Conservation (phyloP, 1,140 invertebrate genomes). For the Aradophagus sp. region DNA sequence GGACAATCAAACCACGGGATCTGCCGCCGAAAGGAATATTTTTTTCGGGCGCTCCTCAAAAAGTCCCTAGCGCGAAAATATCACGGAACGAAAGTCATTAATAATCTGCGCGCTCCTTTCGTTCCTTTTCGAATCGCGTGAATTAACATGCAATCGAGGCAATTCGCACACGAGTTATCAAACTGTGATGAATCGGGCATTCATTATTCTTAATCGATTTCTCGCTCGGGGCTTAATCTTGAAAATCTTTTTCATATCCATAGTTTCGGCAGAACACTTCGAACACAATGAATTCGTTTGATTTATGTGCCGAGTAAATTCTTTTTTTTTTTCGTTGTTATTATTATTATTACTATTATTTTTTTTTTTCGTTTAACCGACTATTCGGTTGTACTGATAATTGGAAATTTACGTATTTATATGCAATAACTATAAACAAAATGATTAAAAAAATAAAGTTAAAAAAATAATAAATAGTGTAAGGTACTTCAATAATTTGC, state of each 20-base stretch:
- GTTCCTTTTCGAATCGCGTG: constrained; percentile 3
- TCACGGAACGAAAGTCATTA: constrained; percentile 43
- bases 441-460: too few relatives aligned
- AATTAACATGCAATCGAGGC: constrained; percentile 47
- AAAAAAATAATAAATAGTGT: constrained; percentile 11
- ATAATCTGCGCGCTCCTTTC: constrained; percentile 37
- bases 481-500: too few relatives aligned
- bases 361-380: too few relatives aligned
- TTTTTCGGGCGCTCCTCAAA: constrained; percentile 8
- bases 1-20: constrained; percentile 31
- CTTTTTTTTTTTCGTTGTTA: too few relatives aligned
- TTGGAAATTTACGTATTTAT: too few relatives aligned
- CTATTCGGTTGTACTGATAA: too few relatives aligned
- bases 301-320: too few relatives aligned
- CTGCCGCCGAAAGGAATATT: constrained; percentile 22
- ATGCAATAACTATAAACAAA: too few relatives aligned
- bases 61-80: constrained; percentile 21
- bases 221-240: constrained; percentile 25
- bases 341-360: too few relatives aligned
- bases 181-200: constrained; percentile 46
- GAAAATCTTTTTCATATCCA: too few relatives aligned
- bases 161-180: constrained; percentile 46
- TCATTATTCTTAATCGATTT: constrained; percentile 56
- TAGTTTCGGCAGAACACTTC: too few relatives aligned
- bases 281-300: too few relatives aligned